These are phyloP conservation scores for Rhynchophorus ferrugineus DNA, from an alignment of 1,140 invertebrate genomes.

Conservation along the genomic window DNA sequence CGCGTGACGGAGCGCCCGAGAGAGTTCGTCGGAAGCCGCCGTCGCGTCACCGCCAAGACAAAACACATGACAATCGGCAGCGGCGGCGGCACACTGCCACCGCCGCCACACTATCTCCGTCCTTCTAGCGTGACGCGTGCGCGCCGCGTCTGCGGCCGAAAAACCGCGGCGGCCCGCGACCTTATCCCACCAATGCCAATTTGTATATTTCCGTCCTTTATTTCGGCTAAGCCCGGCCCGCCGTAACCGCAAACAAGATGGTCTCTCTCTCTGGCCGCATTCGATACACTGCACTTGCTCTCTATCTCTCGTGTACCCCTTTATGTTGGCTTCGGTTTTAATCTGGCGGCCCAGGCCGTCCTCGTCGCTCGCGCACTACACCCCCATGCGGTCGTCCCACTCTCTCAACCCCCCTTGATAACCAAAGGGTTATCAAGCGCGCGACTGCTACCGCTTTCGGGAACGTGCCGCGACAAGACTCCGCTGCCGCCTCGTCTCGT, in stretches of 20 bases:
- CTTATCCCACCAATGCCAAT: conserved; percentile 29
- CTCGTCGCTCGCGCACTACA: conserved; percentile 1
- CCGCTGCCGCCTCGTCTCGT: conserved; percentile 24
- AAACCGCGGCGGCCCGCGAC: conserved; percentile 32
- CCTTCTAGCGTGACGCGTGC: conserved; percentile 39
- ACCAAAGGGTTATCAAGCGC: conserved; percentile 42
- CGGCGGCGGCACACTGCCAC: conserved; percentile 21
- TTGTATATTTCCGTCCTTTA: conserved; percentile 37
- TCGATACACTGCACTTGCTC: conserved; percentile 26
- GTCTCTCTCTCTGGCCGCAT: conserved; percentile 30
- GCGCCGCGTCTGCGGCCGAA: conserved; percentile 31
- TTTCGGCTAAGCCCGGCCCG: conserved; percentile 37
- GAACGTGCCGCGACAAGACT: conserved; percentile 28
- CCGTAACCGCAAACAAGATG: conserved; percentile 37
- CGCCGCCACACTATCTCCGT: conserved; percentile 27
- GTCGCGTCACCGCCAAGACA: no score
- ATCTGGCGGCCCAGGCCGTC: conserved; percentile 34
- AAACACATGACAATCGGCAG: conserved; percentile 32
- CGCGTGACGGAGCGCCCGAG: no score
- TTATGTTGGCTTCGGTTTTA: conserved; percentile 42
- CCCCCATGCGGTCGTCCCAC: background rate
- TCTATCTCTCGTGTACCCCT: conserved; percentile 35
- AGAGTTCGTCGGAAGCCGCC: no score
- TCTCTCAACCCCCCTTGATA: conserved; percentile 37
- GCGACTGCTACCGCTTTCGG: conserved; percentile 32